Evolutionary conservation across 2,888 invertebrate genomes (phyloP), one percentile per base, ranked within the genome.

Genomic region (Xiphydria camelus): DNA sequence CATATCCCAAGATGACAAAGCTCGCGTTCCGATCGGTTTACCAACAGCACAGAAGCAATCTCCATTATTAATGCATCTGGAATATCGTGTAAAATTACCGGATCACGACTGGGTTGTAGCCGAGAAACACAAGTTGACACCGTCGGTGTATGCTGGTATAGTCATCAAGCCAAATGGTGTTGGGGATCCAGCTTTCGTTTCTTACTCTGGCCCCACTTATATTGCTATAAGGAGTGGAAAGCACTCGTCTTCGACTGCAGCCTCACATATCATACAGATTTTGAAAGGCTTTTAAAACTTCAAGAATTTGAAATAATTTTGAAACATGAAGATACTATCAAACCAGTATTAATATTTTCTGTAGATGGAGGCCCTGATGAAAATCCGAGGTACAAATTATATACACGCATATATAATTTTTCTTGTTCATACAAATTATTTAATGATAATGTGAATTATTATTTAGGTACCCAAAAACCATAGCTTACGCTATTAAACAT

Each of bases 151-250:
- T 56, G 70, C 62, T 10, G 57, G 38, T 4, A 49, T 62, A 26
- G 41, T 34, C 25, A 57, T 72, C 4, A 56, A 58, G 31, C 33
- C 36, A 14, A 53, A 62, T 49, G 52, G 45, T 23, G 29, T 59
- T 47, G 65, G 67, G 35, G 48, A 57, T 32, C 55, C 61, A 45
- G 43, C 68, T 58, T 68, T 69, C 35, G 71, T 76, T 19, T 41
- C 59, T 20, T 73, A 72, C 46, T 64, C 60, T 42, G 77, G 76
- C 9, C 76, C 77, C 38, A 77, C 76, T 39, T 74, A 71, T 55
- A 59, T 77, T 29, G 65, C 73, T 5, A 64, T 71, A 9, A 29
- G 66, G 9, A 57, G 56, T 40, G 64, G 58, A 2, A 69, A 68
- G 44, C 65, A 69, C 43, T 54, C 49, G 25, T 55, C 51, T 9